Conservation (phyloP, 2,888 invertebrate genomes). For the Trachelus iudaicus region DNA sequence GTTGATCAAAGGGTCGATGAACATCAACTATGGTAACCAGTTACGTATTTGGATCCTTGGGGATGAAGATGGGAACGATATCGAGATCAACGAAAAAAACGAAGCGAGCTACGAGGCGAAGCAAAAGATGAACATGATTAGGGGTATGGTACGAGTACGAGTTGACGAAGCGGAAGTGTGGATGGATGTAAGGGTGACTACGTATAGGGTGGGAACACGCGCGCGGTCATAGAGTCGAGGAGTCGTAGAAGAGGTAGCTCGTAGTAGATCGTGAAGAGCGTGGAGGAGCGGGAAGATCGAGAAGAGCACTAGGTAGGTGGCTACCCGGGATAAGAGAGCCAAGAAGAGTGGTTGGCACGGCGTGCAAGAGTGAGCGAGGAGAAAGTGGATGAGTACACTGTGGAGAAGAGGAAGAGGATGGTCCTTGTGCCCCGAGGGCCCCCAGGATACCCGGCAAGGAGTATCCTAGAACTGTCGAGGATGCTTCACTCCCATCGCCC, state of each 20-base stretch:
- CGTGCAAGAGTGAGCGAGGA: conserved; percentile 12
- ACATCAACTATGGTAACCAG: neutral
- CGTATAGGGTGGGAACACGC: neutral
- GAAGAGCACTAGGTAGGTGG: conserved; percentile 32
- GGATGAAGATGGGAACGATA: neutral
- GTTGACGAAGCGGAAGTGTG: neutral
- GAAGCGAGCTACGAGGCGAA: neutral
- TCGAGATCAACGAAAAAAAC: neutral
- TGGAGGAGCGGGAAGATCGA: conserved; percentile 24
- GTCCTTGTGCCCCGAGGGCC: conserved; percentile 60
- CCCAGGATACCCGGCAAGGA: conserved; percentile 59
- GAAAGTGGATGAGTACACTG: conserved; percentile 37
- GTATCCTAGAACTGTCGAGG: conserved; percentile 62
- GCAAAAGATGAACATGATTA: neutral
- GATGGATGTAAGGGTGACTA: neutral
- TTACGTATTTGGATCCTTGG: neutral
- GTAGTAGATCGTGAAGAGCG: conserved; percentile 13
- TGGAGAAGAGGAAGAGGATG: conserved; percentile 54
- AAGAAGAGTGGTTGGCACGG: conserved; percentile 14
- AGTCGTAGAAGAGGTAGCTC: conserved; percentile 1
- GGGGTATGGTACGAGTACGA: neutral
- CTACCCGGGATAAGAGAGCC: conserved; percentile 29
- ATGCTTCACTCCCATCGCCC: conserved; percentile 60
- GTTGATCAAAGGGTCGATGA: neutral
- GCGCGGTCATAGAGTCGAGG: neutral